phyloP scores from a whole-genome alignment of 2,113 vertebrate species.

The Eupsittula cactorum region DNA sequence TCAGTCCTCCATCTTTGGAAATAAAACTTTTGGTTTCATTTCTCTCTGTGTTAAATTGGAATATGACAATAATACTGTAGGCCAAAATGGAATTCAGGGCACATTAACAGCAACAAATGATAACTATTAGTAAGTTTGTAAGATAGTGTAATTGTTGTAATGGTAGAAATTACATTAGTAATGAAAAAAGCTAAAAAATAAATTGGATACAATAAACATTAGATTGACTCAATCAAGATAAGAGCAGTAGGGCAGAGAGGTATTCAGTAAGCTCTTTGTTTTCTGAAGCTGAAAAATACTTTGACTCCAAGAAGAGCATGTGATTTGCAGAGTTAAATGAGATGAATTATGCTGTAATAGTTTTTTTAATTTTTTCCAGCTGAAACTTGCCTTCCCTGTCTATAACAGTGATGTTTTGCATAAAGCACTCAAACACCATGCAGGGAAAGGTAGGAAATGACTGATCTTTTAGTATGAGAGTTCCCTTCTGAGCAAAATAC shows the following conservation, averaged over 20 bases:
- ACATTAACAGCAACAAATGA: slow-evolving; percentile 39
- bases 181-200: slow-evolving; percentile 61
- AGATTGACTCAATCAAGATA: slow-evolving; percentile 52
- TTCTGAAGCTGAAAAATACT: slow-evolving; percentile 57
- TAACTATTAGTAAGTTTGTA: slow-evolving; percentile 46
- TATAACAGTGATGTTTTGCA: slow-evolving; percentile 24
- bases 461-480: not conserved
- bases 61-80: not conserved
- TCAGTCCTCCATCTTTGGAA: slow-evolving; percentile 38
- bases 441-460: slow-evolving; percentile 20
- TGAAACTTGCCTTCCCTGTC: slow-evolving; percentile 52
- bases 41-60: not conserved
- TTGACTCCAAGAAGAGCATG: slow-evolving; percentile 51
- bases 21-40: slow-evolving; percentile 44
- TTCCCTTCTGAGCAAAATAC: not conserved
- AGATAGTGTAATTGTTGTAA: slow-evolving; percentile 32
- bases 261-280: slow-evolving; percentile 39
- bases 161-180: slow-evolving; percentile 34
- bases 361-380: slow-evolving; percentile 51
- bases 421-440: slow-evolving; percentile 25
- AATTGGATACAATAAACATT: slow-evolving; percentile 52
- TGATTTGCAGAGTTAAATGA: slow-evolving; percentile 69
- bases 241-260: slow-evolving; percentile 25
- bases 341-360: slow-evolving; percentile 46
- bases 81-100: slow-evolving; percentile 18